These are phyloP conservation scores for Trissoscelio sp. DNA, from an alignment of 2,888 invertebrate genomes.

Conservation along the genomic window DNA sequence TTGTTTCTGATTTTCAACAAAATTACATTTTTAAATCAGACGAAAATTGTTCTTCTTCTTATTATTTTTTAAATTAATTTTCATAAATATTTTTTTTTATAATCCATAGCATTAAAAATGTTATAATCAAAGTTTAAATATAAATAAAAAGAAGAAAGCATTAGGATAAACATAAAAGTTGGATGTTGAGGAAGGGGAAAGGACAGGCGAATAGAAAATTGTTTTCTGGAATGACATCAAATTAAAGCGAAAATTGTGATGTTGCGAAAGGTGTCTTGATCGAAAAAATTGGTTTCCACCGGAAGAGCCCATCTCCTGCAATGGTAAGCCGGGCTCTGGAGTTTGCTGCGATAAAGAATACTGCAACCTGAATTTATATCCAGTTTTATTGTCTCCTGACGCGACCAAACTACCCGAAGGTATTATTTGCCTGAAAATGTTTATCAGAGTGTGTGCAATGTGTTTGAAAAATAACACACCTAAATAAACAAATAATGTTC, in stretches of 20 bases:
- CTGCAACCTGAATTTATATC: conserved; percentile 85
- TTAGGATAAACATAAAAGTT: too few relatives aligned
- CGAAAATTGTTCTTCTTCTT: neutral
- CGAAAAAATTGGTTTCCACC: conserved; percentile 86
- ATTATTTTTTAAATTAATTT: neutral
- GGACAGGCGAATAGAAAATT: too few relatives aligned
- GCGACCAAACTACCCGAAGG: conserved; percentile 84
- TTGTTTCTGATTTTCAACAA: neutral
- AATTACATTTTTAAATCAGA: too few relatives aligned
- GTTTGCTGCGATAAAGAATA: conserved; percentile 85
- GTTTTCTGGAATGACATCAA: conserved; percentile 21
- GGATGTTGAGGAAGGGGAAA: too few relatives aligned
- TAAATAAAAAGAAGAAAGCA: too few relatives aligned
- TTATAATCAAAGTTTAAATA: too few relatives aligned
- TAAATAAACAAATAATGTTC: conserved; percentile 6
- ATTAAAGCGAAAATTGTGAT: conserved; percentile 72
- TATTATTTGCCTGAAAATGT: conserved; percentile 81
- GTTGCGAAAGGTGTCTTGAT: conserved; percentile 84
- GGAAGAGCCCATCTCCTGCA: conserved; percentile 85
- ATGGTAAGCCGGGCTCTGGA: conserved; percentile 80
- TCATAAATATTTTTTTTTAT: too few relatives aligned
- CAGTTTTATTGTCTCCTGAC: conserved; percentile 81
- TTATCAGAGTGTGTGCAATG: conserved; percentile 83
- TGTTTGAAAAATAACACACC: conserved; percentile 70
- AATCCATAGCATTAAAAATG: too few relatives aligned